Percentiles rank a stretch among this genome's conserved stretches.
Conservation (phyloP, 2,888 invertebrate species). For the Dimorphilus gyrociliatus region DNA sequence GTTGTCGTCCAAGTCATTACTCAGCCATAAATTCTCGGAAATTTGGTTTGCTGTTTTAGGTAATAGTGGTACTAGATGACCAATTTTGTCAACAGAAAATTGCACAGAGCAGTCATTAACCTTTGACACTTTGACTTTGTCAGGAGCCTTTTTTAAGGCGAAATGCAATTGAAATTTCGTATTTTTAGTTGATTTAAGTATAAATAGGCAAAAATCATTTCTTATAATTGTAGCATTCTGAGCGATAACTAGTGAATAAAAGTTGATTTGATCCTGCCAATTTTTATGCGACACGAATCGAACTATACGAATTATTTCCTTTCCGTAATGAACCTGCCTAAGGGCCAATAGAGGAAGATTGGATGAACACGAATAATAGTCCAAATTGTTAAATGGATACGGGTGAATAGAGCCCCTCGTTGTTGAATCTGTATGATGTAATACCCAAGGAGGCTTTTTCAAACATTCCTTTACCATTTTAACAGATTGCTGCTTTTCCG, state of each 20-base stretch:
- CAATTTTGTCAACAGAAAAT: slow-evolving; percentile 21
- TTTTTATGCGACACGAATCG: slow-evolving; percentile 18
- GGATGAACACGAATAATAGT: slow-evolving; percentile 20
- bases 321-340: slow-evolving; percentile 25
- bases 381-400: slow-evolving; percentile 19
- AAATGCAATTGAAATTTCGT: slow-evolving; percentile 22
- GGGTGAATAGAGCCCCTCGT: slow-evolving; percentile 15
- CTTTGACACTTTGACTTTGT: slow-evolving; percentile 15
- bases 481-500: slow-evolving; percentile 16
- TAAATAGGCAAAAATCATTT: slow-evolving; percentile 24
- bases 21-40: slow-evolving; percentile 22
- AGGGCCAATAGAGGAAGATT: slow-evolving; percentile 26
- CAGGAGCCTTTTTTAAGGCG: slow-evolving; percentile 20
- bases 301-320: slow-evolving; percentile 21
- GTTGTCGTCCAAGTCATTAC: slow-evolving; percentile 26
- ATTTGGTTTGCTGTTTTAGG: slow-evolving; percentile 22
- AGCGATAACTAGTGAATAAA: slow-evolving; percentile 21
- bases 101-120: no score
- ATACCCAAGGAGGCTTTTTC: slow-evolving; percentile 20
- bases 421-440: slow-evolving; percentile 23
- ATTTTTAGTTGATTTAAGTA: slow-evolving; percentile 14
- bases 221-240: slow-evolving; percentile 18
- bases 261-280: slow-evolving; percentile 23
- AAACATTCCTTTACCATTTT: slow-evolving; percentile 16
- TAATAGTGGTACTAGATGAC: slow-evolving; percentile 21